These are phyloP conservation scores for Cheilosia impressa DNA, from an alignment of 2,888 invertebrate genomes.

Conservation along the genomic window DNA sequence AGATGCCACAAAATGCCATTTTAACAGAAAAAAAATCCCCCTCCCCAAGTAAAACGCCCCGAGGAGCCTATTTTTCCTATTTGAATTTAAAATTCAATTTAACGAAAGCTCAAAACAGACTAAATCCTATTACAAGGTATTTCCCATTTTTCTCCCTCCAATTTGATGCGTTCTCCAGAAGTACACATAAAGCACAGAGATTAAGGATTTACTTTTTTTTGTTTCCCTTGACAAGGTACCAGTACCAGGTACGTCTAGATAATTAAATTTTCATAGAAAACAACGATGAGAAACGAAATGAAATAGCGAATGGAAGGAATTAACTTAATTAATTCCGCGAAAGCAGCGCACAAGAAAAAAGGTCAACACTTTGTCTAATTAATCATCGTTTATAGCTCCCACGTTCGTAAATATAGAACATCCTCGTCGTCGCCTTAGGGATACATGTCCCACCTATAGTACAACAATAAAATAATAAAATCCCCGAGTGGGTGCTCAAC, in stretches of 20 bases:
- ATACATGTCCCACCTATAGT: conserved; percentile 9
- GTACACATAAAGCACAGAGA: conserved; percentile 27
- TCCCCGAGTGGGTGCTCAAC: conserved; percentile 73
- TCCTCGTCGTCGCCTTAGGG: conserved; percentile 41
- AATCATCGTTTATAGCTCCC: conserved; percentile 68
- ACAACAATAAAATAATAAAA: conserved; percentile 73
- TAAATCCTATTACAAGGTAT: conserved; percentile 64
- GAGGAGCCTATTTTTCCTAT: conserved; percentile 11
- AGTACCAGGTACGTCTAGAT: conserved; percentile 38
- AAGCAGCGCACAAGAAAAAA: conserved; percentile 56
- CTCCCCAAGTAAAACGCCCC: not conserved
- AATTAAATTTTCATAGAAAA: conserved; percentile 61
- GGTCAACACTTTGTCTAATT: conserved; percentile 75
- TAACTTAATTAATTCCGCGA: conserved; percentile 73
- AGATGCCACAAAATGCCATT: not conserved
- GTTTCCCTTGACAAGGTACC: conserved; percentile 16
- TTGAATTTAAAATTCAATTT: conserved; percentile 65
- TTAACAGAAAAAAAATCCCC: no score
- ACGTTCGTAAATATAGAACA: conserved; percentile 20
- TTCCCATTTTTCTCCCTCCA: conserved; percentile 52
- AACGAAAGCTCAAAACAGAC: conserved; percentile 36
- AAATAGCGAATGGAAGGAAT: conserved; percentile 50
- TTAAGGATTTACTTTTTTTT: conserved; percentile 36
- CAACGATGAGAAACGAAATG: conserved; percentile 6
- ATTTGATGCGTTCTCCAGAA: conserved; percentile 28